Evolutionary conservation across 2,797 vertebrate species (phyloP), one percentile per base, ranked within the genome.

Genomic region (Aythya fuligula): DNA sequence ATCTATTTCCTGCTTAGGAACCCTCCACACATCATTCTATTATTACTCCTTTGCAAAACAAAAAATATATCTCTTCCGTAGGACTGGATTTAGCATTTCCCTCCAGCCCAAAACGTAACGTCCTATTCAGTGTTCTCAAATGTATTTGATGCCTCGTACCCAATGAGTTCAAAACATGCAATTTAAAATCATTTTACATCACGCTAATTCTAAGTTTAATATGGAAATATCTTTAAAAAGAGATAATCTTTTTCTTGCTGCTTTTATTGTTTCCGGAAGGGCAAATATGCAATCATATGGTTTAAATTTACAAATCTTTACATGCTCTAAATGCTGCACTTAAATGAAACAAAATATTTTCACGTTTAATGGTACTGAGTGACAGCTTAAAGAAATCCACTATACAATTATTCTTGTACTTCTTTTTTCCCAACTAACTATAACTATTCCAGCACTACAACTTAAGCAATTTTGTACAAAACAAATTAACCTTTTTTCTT

Each of bases 221-320:
- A 85, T 4, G 53, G 89, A 93, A 92, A 93, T 85, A 85, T 58
- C 85, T 90, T 87, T 6, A 9, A 82, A 77, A 85, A 88, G 51
- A 88, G 39, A 87, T 71, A 87, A 64, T 94, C 73, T 67, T 93
- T 88, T 82, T 90, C 70, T 92, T 66, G 88, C 82, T 93, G 85
- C 20, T 85, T 93, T 85, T 74, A 90, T 94, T 95, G 74, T 82
- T 95, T 90, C 90, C 93, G 80, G 71, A 90, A 89, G 77, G 88
- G n/a, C n/a, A 85, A 91, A 85, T 78, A 84, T 25, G 25, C 20
- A 82, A 85, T 53, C 84, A 77, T 87, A 85, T 93, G 85, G 75
- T 91, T 91, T 90, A 94, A 75, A 91, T 95, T 93, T 89, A 71
- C n/a, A 82, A 82, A 92, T 80, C 43, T 85, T 88, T 80, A 84